A percentile compares a stretch with the other conserved stretches of the same genome.
phyloP scores from a whole-genome alignment of 2,888 invertebrate species.

The Chrysodeixis includens region DNA sequence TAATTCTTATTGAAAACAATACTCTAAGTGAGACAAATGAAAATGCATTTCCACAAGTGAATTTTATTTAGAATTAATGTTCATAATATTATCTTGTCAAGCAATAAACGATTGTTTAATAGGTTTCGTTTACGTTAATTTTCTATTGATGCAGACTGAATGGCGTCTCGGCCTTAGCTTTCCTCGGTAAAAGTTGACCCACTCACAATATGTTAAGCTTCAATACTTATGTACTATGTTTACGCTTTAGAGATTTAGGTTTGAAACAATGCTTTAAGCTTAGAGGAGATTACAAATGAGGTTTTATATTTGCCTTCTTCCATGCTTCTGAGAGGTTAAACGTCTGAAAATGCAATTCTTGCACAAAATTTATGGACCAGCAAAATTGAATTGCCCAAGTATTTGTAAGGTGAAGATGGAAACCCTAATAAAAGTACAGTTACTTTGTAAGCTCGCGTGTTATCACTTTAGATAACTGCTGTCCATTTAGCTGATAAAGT shows the following conservation, averaged over 20 bases:
- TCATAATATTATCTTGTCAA: not conserved
- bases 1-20: no score
- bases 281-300: not conserved
- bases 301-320: not conserved
- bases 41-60: no score
- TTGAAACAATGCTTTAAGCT: not conserved
- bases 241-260: not conserved
- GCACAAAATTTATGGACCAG: no score
- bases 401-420: not conserved
- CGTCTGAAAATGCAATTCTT: no score
- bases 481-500: conserved; percentile 31
- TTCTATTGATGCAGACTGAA: not conserved
- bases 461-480: conserved; percentile 33
- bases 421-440: not conserved
- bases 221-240: not conserved
- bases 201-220: not conserved
- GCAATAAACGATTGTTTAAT: conserved; percentile 1
- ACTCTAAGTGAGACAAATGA: no score
- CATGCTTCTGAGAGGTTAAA: no score
- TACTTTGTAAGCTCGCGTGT: conserved; percentile 18
- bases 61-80: not conserved
- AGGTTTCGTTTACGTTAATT: not conserved
- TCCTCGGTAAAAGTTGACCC: conserved; percentile 1
- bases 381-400: no score
- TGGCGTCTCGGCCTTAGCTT: conserved; percentile 4